Percentiles rank a stretch among this genome's conserved stretches.
phyloP scores from a whole-genome alignment of 2,888 invertebrate species.

The Drosophila mimica region DNA sequence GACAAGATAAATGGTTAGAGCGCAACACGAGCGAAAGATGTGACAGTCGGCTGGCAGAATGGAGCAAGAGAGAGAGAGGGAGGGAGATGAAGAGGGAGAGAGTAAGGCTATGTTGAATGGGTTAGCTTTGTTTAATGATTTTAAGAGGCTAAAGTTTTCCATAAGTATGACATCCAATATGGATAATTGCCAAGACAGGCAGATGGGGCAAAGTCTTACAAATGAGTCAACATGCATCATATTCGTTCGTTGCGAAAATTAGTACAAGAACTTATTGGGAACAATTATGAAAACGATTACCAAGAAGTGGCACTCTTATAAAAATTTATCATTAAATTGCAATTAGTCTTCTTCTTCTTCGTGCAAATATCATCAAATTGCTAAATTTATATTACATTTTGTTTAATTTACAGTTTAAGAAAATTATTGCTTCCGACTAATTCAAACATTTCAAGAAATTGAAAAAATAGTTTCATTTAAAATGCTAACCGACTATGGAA shows the following conservation, averaged over 20 bases:
- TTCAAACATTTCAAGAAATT: background rate
- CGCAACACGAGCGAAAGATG: conserved; percentile 28
- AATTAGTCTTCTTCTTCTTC: background rate
- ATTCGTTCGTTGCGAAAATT: conserved; percentile 10
- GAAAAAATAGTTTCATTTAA: conserved; percentile 26
- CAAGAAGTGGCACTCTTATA: background rate
- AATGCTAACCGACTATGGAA: conserved; percentile 40
- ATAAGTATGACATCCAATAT: conserved; percentile 55
- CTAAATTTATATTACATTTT: background rate
- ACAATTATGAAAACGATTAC: background rate
- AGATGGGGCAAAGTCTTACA: conserved; percentile 14
- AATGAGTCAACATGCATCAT: conserved; percentile 28
- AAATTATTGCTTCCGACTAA: background rate
- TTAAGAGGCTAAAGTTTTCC: conserved; percentile 47
- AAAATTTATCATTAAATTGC: background rate
- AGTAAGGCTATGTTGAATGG: background rate
- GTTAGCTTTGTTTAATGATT: conserved; percentile 48
- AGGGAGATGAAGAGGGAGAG: background rate
- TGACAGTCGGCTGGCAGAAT: background rate
- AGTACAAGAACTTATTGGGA: background rate
- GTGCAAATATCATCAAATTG: background rate
- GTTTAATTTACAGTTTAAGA: background rate
- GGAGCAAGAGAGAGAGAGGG: background rate
- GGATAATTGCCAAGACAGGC: conserved; percentile 40
- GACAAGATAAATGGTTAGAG: conserved; percentile 63